Conservation (phyloP, 2,888 invertebrate genomes). For the Allygus modestus region DNA sequence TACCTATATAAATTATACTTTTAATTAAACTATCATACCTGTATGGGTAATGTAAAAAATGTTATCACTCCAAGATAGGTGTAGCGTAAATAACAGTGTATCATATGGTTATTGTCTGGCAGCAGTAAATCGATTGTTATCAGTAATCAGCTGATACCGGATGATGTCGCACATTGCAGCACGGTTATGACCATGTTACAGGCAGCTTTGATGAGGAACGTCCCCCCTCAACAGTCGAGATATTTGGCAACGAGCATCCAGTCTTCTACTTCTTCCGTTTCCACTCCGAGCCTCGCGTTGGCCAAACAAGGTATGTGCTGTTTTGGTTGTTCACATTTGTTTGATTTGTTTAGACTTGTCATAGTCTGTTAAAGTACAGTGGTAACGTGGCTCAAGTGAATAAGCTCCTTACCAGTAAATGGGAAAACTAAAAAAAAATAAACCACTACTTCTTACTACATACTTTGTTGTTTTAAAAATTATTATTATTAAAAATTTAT, state of each 20-base stretch:
- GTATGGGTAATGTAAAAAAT: background rate
- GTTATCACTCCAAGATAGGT: background rate
- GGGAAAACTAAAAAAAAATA: too few relatives aligned
- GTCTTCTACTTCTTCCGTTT: conserved; percentile 26
- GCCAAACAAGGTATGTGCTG: conserved; percentile 48
- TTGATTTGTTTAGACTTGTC: background rate
- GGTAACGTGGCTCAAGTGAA: too few relatives aligned
- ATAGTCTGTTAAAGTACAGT: too few relatives aligned
- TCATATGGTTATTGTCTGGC: background rate
- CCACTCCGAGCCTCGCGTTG: conserved; percentile 17
- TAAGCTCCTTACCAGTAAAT: too few relatives aligned
- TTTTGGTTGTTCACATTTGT: background rate
- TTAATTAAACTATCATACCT: too few relatives aligned
- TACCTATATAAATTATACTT: too few relatives aligned
- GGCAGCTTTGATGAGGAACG: conserved; percentile 50
- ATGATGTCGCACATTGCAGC: background rate
- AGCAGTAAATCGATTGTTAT: conserved; percentile 23
- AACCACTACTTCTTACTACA: too few relatives aligned
- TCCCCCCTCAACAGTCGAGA: conserved; percentile 49
- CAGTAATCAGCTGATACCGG: background rate
- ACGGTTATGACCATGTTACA: conserved; percentile 28
- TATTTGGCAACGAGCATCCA: conserved; percentile 50
- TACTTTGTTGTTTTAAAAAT: too few relatives aligned
- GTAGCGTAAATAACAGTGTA: background rate
- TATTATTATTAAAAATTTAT: too few relatives aligned